phyloP scores from a whole-genome alignment of 2,888 invertebrate species.

The Cantharis lateralis region DNA sequence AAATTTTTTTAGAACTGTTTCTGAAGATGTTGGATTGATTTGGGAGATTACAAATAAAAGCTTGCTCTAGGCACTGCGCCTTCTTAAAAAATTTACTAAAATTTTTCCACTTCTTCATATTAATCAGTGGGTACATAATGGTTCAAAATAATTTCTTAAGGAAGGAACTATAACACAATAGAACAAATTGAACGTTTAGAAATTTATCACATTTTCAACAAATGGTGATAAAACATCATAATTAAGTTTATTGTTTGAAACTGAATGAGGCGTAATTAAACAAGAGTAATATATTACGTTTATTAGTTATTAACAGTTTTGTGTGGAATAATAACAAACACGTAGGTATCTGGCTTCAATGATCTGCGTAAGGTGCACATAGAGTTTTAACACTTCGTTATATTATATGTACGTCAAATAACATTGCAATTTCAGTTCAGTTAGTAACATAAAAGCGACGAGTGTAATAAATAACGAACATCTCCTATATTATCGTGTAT shows the following conservation, averaged over 20 bases:
- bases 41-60: too few species aligned
- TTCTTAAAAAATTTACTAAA: too few species aligned
- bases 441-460: constrained; percentile 23
- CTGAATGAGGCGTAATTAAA: not conserved
- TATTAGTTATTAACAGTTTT: not conserved
- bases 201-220: not conserved
- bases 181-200: not conserved
- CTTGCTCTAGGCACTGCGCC: too few species aligned
- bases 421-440: constrained; percentile 21
- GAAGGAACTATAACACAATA: not conserved
- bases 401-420: not conserved
- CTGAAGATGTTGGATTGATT: too few species aligned
- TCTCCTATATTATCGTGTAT: constrained; percentile 39
- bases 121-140: too few species aligned
- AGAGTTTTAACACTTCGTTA: constrained; percentile 19
- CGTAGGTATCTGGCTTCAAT: not conserved
- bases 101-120: too few species aligned
- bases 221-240: not conserved
- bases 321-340: not conserved
- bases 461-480: constrained; percentile 31
- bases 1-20: too few species aligned
- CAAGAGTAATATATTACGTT: not conserved
- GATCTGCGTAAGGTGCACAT: not conserved
- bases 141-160: too few species aligned
- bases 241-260: not conserved